Evolutionary conservation across 2,888 invertebrate genomes (phyloP), one percentile per base, ranked within the genome.

Genomic region (Cloeon dipterum): DNA sequence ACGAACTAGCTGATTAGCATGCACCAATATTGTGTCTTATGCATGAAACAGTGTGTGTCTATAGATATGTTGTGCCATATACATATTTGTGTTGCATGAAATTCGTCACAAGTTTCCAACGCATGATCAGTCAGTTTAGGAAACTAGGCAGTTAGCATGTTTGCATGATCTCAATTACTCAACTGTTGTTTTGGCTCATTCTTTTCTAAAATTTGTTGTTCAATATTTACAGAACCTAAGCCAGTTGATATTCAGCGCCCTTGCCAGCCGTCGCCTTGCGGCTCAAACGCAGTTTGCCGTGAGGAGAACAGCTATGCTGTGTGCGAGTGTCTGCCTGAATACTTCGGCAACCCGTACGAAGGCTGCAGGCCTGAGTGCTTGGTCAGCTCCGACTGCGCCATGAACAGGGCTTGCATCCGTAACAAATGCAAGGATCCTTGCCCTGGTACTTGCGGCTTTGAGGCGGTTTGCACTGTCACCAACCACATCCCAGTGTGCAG

Each of bases 321-420:
- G 11, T 52, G 52, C 37, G 45, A 47, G 43, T 86, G 86, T 50
- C 54, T 71, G n/a, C 67, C 69, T 37, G 69, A 69, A 45, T 85
- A 81, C 50, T 63, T 77, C 34, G 85, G 83, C 23, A 67, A 67
- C 33, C 75, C 85, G 40, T 46, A 48, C 34, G 42, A 43, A 26
- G 70, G 70, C 43, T 75, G 74, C 49, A 63, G 69, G 10, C 69
- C 70, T 2, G 70, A 71, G 46, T 71, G 71, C 45, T 40, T 45
- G 10, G 40, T 45, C 13, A 50, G 52, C 40, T 45, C 49, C 3
- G 48, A 50, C 23, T 54, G 54, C 42, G 47, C 48, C 11, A 47
- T 46, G 41, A 46, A 51, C 38, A 45, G 47, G 29, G 46, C 47
- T 8, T 53, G 53, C 41, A 45, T 52, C 20, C 45, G 50, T 18